Evolutionary conservation across 1,140 invertebrate genomes (phyloP).

Genomic region (Micrasema longulum): DNA sequence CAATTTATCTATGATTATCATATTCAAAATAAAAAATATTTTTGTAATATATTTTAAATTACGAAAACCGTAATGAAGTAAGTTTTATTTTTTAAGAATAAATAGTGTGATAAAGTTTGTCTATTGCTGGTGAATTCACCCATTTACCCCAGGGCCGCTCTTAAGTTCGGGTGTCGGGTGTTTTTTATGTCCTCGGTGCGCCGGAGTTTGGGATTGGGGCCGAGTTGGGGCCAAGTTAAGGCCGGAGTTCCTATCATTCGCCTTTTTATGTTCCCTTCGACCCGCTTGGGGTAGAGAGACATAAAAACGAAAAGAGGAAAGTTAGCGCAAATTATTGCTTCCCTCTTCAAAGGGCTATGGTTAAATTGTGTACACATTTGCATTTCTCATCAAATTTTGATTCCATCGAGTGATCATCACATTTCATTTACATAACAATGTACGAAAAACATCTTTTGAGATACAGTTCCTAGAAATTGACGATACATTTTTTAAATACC

Average conservation of each 20-base stretch:
- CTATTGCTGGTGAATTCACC: slow-evolving; percentile 6
- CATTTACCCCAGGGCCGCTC: slow-evolving; percentile 33
- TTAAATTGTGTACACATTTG: too few species aligned
- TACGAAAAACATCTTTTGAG: too few species aligned
- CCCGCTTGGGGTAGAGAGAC: neutral
- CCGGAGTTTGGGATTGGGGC: neutral
- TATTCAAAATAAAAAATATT: too few species aligned
- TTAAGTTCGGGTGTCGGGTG: slow-evolving; percentile 49
- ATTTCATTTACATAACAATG: too few species aligned
- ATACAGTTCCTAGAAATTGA: too few species aligned
- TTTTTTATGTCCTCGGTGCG: slow-evolving; percentile 41
- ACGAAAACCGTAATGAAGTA: too few species aligned
- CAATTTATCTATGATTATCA: too few species aligned
- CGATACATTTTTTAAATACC: too few species aligned
- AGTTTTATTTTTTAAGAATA: too few species aligned
- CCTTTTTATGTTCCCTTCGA: slow-evolving; percentile 25
- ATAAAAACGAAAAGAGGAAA: slow-evolving; percentile 6
- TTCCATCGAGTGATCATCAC: too few species aligned
- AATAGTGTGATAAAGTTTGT: neutral
- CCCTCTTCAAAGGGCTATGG: neutral
- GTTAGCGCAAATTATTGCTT: slow-evolving; percentile 36
- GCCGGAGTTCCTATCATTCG: slow-evolving; percentile 10
- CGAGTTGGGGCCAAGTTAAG: neutral
- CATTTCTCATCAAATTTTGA: too few species aligned
- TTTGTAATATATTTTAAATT: too few species aligned